Evolutionary conservation across 2,888 invertebrate genomes (phyloP).

Genomic region (Macroteleia sp.): DNA sequence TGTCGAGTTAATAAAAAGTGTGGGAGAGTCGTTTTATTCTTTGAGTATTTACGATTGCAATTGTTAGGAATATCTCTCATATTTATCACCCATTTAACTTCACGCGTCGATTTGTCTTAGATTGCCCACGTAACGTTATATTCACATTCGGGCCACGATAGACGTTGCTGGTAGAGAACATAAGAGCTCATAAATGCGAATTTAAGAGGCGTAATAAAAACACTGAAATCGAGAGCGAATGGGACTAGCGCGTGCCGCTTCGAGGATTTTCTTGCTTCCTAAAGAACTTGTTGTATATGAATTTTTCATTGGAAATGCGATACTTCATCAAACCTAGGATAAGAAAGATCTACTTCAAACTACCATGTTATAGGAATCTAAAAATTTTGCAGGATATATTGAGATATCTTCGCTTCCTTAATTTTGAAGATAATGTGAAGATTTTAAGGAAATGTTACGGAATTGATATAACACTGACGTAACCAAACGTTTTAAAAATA

Average conservation of each 20-base stretch:
- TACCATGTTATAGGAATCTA: too few species aligned
- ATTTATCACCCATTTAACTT: conserved; percentile 78
- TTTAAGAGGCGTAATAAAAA: conserved; percentile 84
- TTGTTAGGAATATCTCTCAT: conserved; percentile 74
- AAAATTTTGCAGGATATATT: too few species aligned
- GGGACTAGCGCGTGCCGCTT: conserved; percentile 77
- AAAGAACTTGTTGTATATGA: conserved; percentile 56
- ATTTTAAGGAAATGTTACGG: too few species aligned
- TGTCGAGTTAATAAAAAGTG: conserved; percentile 69
- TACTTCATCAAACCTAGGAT: conserved; percentile 41
- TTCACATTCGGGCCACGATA: conserved; percentile 69
- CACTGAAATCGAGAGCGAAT: conserved; percentile 84
- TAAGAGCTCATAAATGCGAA: conserved; percentile 85
- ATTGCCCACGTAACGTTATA: conserved; percentile 70
- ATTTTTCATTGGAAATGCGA: conserved; percentile 51
- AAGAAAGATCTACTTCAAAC: too few species aligned
- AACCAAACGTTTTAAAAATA: too few species aligned
- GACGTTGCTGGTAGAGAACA: conserved; percentile 76
- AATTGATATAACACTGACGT: too few species aligned
- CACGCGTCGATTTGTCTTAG: conserved; percentile 77
- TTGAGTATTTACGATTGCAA: conserved; percentile 76
- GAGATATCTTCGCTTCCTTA: too few species aligned
- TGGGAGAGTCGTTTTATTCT: conserved; percentile 66
- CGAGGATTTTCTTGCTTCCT: conserved; percentile 69
- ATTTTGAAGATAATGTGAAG: too few species aligned